phyloP scores from a whole-genome alignment of 1,140 invertebrate genomes.

The Andricus grossulariae region DNA sequence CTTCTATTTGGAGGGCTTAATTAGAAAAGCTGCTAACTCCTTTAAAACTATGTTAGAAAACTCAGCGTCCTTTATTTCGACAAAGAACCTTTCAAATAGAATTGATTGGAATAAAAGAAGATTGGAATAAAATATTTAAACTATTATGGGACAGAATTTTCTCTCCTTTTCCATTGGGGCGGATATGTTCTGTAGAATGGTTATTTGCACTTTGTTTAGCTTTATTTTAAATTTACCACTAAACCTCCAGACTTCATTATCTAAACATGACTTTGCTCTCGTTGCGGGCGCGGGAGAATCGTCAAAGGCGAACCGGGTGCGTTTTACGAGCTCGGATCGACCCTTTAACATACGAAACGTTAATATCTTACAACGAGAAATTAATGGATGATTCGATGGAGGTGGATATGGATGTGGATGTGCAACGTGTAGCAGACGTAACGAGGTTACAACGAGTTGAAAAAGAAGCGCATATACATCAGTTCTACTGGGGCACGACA shows the following conservation, averaged over 20 bases:
- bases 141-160: no score
- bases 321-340: constrained; percentile 53
- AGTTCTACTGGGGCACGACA: constrained; percentile 43
- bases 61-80: no score
- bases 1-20: no score
- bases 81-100: no score
- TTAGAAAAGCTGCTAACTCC: no score
- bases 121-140: no score
- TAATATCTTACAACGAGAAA: constrained; percentile 51
- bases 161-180: no score
- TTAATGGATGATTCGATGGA: constrained; percentile 53
- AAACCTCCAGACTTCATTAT: background rate
- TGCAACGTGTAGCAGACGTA: constrained; percentile 46
- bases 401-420: constrained; percentile 20
- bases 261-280: constrained; percentile 32
- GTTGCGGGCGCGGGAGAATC: constrained; percentile 32
- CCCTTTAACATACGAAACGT: constrained; percentile 50
- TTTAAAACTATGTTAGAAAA: no score
- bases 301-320: constrained; percentile 53
- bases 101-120: no score
- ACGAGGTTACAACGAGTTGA: constrained; percentile 38
- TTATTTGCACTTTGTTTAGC: no score
- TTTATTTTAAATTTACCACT: no score
- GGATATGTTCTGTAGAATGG: no score
- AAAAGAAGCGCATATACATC: constrained; percentile 24